Evolutionary conservation across 2,888 invertebrate species (phyloP), one percentile per base, ranked within the genome.

Genomic region (Mechanitis messenoides): DNA sequence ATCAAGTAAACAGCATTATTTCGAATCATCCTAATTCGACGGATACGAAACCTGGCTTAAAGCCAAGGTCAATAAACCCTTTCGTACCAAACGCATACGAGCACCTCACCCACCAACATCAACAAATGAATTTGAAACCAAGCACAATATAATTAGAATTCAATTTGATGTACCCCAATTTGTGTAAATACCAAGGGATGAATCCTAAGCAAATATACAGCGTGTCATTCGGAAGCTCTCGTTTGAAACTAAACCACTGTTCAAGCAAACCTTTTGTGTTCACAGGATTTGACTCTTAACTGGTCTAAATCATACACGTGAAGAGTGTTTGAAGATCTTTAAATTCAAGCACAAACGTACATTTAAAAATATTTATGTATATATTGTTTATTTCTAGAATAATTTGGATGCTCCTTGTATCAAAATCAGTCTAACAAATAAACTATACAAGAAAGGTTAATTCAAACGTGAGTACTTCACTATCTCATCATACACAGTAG

Each of bases 151-250:
- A 67, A 72, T 79, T 81, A 83, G 69, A 76, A 80, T 72, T 68
- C 74, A 66, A 75, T 80, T 80, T 83, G 67, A 71, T 68, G 62
- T 74, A 73, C 66, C 65, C 53, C 56, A 46, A 58, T 65, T 68
- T 78, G 81, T 82, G 83, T 83, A 86, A 86, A 85, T 85, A 82
- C 74, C 74, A 75, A 80, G 82, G 83, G 84, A 78, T 82, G 81
- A 79, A 83, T 84, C 88, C 87, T 87, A 86, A 87, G 83, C 76
- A 88, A 88, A 88, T 83, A 85, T 78, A 83, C 83, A 75, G 81
- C 78, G 80, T 83, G 85, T 83, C 80, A 78, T 75, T 73, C 78
- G 74, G 81, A 74, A 80, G 83, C 82, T 71, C 70, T 75, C 74
- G 78, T 75, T 76, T 62, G 64, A 53, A 56, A 81, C 78, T 74